phyloP scores from a whole-genome alignment of 2,113 vertebrate species.

The Gymnocephalus cernua region DNA sequence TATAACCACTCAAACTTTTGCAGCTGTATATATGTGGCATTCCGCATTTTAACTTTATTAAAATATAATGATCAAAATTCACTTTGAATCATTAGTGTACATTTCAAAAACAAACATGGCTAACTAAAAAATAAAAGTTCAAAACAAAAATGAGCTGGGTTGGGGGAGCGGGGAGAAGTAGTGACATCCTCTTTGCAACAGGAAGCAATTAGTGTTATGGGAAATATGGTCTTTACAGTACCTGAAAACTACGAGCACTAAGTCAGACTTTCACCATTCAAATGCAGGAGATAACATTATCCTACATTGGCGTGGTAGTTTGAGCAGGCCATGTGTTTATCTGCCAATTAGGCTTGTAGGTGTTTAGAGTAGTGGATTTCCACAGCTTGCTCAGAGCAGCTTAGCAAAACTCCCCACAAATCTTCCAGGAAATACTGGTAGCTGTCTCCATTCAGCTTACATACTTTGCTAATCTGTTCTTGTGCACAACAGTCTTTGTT shows the following conservation, averaged over 20 bases:
- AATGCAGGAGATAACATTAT: background rate
- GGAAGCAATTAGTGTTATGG: conserved; percentile 47
- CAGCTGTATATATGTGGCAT: background rate
- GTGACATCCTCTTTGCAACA: conserved; percentile 62
- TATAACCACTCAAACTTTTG: too few species aligned
- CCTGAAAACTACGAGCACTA: background rate
- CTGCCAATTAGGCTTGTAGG: conserved; percentile 31
- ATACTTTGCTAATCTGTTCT: conserved; percentile 37
- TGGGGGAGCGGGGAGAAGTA: background rate
- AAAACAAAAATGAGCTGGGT: conserved; percentile 15
- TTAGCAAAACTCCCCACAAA: conserved; percentile 48
- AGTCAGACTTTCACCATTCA: background rate
- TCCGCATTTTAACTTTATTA: background rate
- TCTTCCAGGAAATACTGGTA: conserved; percentile 60
- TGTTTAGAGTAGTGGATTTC: conserved; percentile 61
- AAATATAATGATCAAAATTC: background rate
- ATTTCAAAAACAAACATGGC: background rate
- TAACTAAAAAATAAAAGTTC: conserved; percentile 17
- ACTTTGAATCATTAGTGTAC: background rate
- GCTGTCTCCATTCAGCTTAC: conserved; percentile 28
- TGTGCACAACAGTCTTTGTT: conserved; percentile 36
- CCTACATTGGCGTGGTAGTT: background rate
- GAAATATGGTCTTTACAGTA: conserved; percentile 38
- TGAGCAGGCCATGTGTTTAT: conserved; percentile 19
- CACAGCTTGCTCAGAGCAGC: conserved; percentile 29